phyloP scores from a whole-genome alignment of 2,888 invertebrate species.

The Schizotus pectinicornis region DNA sequence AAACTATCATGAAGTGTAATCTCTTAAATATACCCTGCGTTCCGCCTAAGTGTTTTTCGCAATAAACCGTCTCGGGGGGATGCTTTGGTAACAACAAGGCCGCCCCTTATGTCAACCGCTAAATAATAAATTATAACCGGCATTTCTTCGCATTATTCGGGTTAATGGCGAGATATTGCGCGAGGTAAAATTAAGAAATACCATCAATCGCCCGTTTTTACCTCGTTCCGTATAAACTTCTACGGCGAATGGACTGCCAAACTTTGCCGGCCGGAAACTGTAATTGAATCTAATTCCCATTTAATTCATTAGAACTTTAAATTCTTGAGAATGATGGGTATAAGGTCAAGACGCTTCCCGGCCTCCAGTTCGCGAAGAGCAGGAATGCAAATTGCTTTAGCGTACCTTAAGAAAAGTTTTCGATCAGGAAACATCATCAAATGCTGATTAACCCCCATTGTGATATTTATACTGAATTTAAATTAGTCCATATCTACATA shows the following conservation, averaged over 20 bases:
- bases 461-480: conserved; percentile 46
- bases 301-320: conserved; percentile 20
- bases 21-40: conserved; percentile 51
- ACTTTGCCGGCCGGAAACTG: background rate
- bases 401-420: conserved; percentile 30
- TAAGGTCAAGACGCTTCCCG: conserved; percentile 20
- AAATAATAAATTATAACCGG: conserved; percentile 31
- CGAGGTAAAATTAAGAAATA: conserved; percentile 2
- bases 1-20: conserved; percentile 50
- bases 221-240: background rate
- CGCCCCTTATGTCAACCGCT: conserved; percentile 19
- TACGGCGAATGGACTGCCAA: conserved; percentile 9
- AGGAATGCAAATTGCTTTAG: conserved; percentile 27
- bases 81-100: conserved; percentile 22
- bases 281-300: conserved; percentile 23
- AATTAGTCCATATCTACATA: conserved; percentile 42
- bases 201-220: conserved; percentile 1
- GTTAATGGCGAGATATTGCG: conserved; percentile 13
- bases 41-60: conserved; percentile 53
- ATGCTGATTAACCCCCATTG: conserved; percentile 40
- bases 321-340: conserved; percentile 3
- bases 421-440: conserved; percentile 37
- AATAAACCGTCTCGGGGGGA: conserved; percentile 50
- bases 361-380: conserved; percentile 11
- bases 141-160: conserved; percentile 15